Evolutionary conservation across 2,797 vertebrate genomes (phyloP).

Genomic region (Hapalemur alaotrensis): DNA sequence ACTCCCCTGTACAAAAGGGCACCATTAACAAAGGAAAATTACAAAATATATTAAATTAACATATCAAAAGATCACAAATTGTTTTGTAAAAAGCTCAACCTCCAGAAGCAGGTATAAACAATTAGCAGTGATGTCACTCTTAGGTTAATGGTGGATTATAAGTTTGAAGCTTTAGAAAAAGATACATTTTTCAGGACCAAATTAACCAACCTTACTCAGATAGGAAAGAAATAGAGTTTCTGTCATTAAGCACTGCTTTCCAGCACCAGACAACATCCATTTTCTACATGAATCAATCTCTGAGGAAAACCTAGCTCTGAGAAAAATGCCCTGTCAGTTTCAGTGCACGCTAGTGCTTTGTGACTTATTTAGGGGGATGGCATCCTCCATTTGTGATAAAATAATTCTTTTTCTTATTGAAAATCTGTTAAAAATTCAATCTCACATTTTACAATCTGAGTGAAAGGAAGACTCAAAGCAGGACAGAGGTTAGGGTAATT

Average conservation of each 20-base stretch:
- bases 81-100: constrained; percentile 12
- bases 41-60: constrained; percentile 43
- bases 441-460: background rate
- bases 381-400: background rate
- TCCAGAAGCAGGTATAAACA: constrained; percentile 13
- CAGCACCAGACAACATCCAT: background rate
- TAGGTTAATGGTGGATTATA: constrained; percentile 29
- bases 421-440: background rate
- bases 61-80: constrained; percentile 33
- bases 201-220: constrained; percentile 35
- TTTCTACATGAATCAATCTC: background rate
- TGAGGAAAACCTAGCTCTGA: background rate
- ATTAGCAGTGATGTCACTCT: constrained; percentile 42
- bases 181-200: background rate
- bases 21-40: constrained; percentile 41
- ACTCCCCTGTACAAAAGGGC: background rate
- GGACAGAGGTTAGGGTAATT: background rate
- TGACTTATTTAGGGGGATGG: background rate
- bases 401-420: constrained; percentile 20
- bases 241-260: constrained; percentile 6
- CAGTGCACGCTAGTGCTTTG: background rate
- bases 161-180: background rate
- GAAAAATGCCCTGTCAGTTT: constrained; percentile 12
- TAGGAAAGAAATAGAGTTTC: background rate
- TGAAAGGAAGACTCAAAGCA: background rate